A percentile compares a stretch with the other conserved stretches of the same genome.
These are phyloP conservation scores for Toxotes lorentzi DNA, from an alignment of 2,797 vertebrate species.

Conservation along the genomic window DNA sequence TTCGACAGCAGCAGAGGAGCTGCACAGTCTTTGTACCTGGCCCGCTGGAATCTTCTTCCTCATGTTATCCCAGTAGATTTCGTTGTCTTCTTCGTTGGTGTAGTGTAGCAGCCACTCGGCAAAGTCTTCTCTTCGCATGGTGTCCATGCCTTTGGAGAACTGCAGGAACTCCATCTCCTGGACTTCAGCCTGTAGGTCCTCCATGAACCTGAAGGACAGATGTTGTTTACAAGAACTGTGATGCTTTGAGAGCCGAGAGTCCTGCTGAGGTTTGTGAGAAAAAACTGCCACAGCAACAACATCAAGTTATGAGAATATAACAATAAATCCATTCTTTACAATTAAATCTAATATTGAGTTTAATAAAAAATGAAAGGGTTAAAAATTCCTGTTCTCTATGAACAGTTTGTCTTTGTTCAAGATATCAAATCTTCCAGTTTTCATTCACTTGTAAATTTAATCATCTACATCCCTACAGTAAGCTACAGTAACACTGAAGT, in stretches of 20 bases:
- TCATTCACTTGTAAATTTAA: too few species aligned
- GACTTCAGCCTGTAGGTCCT: slow-evolving; percentile 94
- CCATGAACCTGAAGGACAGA: slow-evolving; percentile 91
- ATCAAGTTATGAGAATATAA: neutral
- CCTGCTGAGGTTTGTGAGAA: neutral
- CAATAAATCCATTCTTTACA: too few species aligned
- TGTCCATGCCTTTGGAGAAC: slow-evolving; percentile 95
- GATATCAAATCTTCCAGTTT: too few species aligned
- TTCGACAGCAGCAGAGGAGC: neutral
- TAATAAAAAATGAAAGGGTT: too few species aligned
- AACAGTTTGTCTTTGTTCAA: too few species aligned
- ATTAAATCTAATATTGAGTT: too few species aligned
- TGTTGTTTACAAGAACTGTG: too few species aligned
- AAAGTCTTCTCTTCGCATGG: slow-evolving; percentile 98
- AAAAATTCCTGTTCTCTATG: too few species aligned
- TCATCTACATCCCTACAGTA: too few species aligned
- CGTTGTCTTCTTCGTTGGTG: slow-evolving; percentile 95
- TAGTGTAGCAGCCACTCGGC: slow-evolving; percentile 97
- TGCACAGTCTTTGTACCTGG: slow-evolving; percentile 82
- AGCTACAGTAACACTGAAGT: too few species aligned
- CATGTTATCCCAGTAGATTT: slow-evolving; percentile 95
- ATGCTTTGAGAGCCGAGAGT: neutral
- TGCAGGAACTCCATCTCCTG: slow-evolving; percentile 98
- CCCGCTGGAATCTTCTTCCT: slow-evolving; percentile 91
- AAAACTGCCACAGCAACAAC: neutral